Conservation (phyloP, 2,113 vertebrate species). For the Psittacula cyanocephala region DNA sequence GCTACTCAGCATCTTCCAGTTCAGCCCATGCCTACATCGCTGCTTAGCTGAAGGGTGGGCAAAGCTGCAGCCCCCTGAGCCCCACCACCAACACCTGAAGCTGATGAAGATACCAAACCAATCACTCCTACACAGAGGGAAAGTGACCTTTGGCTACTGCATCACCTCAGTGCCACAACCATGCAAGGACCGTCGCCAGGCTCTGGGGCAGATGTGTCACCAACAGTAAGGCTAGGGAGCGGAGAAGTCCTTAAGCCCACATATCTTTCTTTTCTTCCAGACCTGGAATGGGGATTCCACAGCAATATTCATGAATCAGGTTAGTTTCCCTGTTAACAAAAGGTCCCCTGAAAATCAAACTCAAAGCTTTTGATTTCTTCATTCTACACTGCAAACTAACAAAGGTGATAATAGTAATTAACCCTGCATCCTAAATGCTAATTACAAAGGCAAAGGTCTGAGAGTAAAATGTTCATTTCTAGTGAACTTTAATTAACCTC, state of each 20-base stretch:
- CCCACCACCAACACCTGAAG: not conserved
- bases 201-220: too few relatives aligned
- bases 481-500: slow-evolving; percentile 50
- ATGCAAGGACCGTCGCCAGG: not conserved
- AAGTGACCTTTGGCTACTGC: not conserved
- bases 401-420: slow-evolving; percentile 27
- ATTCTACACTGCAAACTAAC: not conserved
- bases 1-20: rapidly evolving
- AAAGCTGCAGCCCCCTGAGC: not conserved
- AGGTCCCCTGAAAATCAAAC: not conserved
- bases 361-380: not conserved
- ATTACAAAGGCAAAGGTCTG: not conserved
- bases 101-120: not conserved
- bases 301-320: not conserved
- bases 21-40: rapidly evolving
- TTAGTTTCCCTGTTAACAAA: not conserved
- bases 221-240: not conserved
- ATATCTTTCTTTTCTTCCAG: not conserved
- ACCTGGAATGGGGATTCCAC: not conserved
- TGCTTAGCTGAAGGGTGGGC: not conserved
- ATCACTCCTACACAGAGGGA: not conserved
- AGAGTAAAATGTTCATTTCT: not conserved
- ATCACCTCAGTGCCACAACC: not conserved
- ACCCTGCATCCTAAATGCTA: slow-evolving; percentile 13
- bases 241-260: not conserved